phyloP scores from a whole-genome alignment of 2,888 invertebrate species.

The Lithophane socia region DNA sequence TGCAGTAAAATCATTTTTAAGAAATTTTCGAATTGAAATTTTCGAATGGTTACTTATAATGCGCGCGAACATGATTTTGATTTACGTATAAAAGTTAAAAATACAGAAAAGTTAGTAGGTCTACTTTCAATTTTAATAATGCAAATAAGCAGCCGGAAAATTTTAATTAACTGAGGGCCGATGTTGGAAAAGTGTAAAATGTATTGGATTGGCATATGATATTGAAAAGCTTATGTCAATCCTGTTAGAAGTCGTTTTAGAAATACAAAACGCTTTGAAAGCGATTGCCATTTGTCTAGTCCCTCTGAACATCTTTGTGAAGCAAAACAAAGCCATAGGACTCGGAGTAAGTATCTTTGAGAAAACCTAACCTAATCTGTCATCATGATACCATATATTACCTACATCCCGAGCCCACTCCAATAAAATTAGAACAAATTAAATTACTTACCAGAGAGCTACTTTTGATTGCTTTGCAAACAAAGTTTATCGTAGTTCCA shows the following conservation, averaged over 20 bases:
- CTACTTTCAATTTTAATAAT: background rate
- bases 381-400: background rate
- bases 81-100: no score
- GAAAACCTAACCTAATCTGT: background rate
- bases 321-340: background rate
- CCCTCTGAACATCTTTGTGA: background rate
- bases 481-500: constrained; percentile 51
- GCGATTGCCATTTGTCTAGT: no score
- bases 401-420: background rate
- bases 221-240: background rate
- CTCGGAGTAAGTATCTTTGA: background rate
- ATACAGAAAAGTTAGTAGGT: background rate
- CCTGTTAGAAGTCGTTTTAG: background rate
- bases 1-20: background rate
- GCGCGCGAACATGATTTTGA: no score
- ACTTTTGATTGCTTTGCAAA: constrained; percentile 56
- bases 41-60: background rate
- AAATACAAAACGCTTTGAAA: background rate
- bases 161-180: background rate
- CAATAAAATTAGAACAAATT: constrained; percentile 31
- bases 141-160: background rate
- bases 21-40: background rate
- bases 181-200: background rate
- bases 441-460: constrained; percentile 27
- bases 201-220: background rate